phyloP scores from a whole-genome alignment of 2,888 invertebrate genomes.

The Aporophyla nigra region DNA sequence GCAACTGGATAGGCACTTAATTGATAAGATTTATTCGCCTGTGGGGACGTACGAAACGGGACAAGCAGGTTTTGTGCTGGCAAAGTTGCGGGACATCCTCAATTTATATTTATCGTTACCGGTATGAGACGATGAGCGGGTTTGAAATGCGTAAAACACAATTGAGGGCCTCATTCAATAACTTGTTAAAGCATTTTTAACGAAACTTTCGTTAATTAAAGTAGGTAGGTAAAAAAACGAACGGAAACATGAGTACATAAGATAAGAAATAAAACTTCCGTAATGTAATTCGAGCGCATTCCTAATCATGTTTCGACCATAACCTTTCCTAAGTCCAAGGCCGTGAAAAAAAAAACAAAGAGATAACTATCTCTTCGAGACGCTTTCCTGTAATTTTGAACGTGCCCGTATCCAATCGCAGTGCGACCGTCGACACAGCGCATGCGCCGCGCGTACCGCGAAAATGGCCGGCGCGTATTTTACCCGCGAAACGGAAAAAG shows the following conservation, averaged over 20 bases:
- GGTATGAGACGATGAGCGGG: slow-evolving; percentile 3
- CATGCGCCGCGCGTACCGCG: slow-evolving; percentile 76
- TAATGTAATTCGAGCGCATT: slow-evolving; percentile 30
- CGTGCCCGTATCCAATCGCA: slow-evolving; percentile 67
- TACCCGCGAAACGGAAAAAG: slow-evolving; percentile 78
- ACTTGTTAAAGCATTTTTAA: slow-evolving; percentile 12
- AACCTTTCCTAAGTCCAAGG: slow-evolving; percentile 43
- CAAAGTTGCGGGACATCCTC: slow-evolving; percentile 38
- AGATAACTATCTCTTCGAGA: slow-evolving; percentile 42
- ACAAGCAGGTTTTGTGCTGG: slow-evolving; percentile 51
- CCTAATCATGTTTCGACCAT: slow-evolving; percentile 21
- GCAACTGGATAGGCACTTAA: slow-evolving; percentile 15
- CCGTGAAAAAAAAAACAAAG: slow-evolving; percentile 40
- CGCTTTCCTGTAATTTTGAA: slow-evolving; percentile 48
- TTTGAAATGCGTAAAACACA: slow-evolving; percentile 33
- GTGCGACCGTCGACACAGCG: slow-evolving; percentile 75
- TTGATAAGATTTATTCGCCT: slow-evolving; percentile 47
- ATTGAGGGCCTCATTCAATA: slow-evolving; percentile 9
- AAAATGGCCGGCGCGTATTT: slow-evolving; percentile 76
- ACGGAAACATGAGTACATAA: slow-evolving; percentile 35
- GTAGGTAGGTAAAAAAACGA: not conserved
- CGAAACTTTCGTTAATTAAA: not conserved
- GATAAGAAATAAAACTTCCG: slow-evolving; percentile 17
- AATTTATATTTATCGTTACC: slow-evolving; percentile 35
- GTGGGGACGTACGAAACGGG: slow-evolving; percentile 33